Conservation (phyloP, 1,140 invertebrate genomes). For the Nixonia krombeini region DNA sequence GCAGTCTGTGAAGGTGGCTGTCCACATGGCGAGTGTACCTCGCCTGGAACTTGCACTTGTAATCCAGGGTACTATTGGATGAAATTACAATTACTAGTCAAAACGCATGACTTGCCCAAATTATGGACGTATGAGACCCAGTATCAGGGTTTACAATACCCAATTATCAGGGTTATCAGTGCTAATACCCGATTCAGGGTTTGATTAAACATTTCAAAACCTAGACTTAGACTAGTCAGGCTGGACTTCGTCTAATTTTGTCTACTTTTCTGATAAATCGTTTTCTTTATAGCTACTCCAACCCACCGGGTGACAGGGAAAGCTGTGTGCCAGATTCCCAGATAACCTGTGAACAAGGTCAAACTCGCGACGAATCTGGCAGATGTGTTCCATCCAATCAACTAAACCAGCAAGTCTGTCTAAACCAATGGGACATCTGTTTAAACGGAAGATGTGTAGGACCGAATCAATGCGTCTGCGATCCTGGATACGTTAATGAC, state of each 20-base stretch:
- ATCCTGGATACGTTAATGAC: constrained; percentile 36
- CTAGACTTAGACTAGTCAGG: no score
- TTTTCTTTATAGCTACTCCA: constrained; percentile 50
- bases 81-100: no score
- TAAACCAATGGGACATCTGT: constrained; percentile 35
- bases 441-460: constrained; percentile 41
- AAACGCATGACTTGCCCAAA: no score
- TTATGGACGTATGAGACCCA: no score
- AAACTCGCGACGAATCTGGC: constrained; percentile 1
- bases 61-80: constrained; percentile 60
- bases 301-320: constrained; percentile 52
- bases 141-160: no score
- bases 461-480: constrained; percentile 43
- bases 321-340: constrained; percentile 53
- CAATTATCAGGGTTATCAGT: no score
- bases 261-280: no score
- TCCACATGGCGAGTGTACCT: constrained; percentile 56
- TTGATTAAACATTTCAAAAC: no score
- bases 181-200: no score
- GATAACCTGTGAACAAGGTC: constrained; percentile 48
- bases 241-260: no score
- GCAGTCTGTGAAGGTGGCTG: constrained; percentile 64
- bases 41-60: constrained; percentile 63
- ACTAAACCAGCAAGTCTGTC: no score
- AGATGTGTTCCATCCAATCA: constrained; percentile 3